A percentile compares a stretch with the other conserved stretches of the same genome.
phyloP scores from a whole-genome alignment of 2,888 invertebrate species.

The Andrena hattorfiana region DNA sequence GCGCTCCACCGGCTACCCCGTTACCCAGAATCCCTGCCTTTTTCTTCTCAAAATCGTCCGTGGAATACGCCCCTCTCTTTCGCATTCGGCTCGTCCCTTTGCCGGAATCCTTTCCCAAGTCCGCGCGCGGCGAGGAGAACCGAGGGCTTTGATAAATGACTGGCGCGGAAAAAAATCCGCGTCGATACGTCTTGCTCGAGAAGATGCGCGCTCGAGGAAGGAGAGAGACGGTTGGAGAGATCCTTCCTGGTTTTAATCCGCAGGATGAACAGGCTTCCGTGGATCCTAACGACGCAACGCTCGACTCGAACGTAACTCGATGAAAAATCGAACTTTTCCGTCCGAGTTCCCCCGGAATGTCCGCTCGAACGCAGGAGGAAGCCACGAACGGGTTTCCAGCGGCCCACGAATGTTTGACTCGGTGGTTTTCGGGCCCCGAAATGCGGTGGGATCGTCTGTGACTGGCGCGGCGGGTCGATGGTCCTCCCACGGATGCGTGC shows the following conservation, averaged over 20 bases:
- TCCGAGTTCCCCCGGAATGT: not conserved
- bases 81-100: constrained; percentile 35
- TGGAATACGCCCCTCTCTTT: not conserved
- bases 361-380: not conserved
- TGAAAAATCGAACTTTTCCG: constrained; percentile 1
- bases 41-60: constrained; percentile 3
- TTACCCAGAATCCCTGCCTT: not conserved
- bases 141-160: constrained; percentile 83
- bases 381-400: not conserved
- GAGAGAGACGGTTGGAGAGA: constrained; percentile 36
- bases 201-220: constrained; percentile 71
- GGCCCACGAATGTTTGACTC: not conserved
- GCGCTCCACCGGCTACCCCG: constrained; percentile 11
- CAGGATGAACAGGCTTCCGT: not conserved
- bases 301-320: not conserved
- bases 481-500: constrained; percentile 77
- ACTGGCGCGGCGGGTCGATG: constrained; percentile 64
- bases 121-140: constrained; percentile 48
- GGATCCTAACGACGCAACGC: not conserved
- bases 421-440: not conserved
- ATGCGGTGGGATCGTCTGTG: constrained; percentile 27
- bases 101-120: constrained; percentile 54
- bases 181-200: constrained; percentile 83
- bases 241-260: constrained; percentile 8
- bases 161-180: constrained; percentile 81